phyloP scores from a whole-genome alignment of 2,888 invertebrate genomes.

The Tachina fera region DNA sequence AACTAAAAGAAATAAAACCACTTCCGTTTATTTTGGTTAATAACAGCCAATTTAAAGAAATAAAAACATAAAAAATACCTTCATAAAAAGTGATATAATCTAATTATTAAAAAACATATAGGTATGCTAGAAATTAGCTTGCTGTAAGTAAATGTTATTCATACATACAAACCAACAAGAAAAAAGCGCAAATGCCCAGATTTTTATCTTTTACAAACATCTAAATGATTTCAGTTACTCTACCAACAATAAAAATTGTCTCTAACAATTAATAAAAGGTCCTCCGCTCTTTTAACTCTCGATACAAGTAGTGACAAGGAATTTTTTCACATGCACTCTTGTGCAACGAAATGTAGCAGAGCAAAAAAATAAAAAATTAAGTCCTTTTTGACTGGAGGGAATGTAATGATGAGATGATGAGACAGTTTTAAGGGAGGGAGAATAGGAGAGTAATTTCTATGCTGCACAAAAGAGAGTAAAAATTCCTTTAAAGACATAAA shows the following conservation, averaged over 20 bases:
- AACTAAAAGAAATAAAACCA: constrained; percentile 59
- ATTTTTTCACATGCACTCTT: constrained; percentile 65
- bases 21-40: constrained; percentile 66
- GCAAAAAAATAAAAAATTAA: constrained; percentile 23
- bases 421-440: constrained; percentile 12
- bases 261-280: constrained; percentile 22
- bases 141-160: constrained; percentile 9
- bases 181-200: constrained; percentile 68
- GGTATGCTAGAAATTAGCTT: constrained; percentile 21
- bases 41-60: constrained; percentile 47
- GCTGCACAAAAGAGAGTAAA: not conserved
- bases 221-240: constrained; percentile 52
- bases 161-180: constrained; percentile 34
- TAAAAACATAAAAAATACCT: constrained; percentile 20
- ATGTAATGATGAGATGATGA: not conserved
- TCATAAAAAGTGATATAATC: constrained; percentile 34
- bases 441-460: constrained; percentile 5
- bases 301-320: not conserved
- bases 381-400: constrained; percentile 27
- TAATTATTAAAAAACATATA: not conserved
- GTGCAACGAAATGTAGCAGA: constrained; percentile 68
- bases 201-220: constrained; percentile 63
- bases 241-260: constrained; percentile 38
- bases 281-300: constrained; percentile 10
- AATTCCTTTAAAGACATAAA: not conserved